These are phyloP conservation scores for Cebidichthys violaceus DNA, from an alignment of 2,113 vertebrate species.

Conservation along the genomic window DNA sequence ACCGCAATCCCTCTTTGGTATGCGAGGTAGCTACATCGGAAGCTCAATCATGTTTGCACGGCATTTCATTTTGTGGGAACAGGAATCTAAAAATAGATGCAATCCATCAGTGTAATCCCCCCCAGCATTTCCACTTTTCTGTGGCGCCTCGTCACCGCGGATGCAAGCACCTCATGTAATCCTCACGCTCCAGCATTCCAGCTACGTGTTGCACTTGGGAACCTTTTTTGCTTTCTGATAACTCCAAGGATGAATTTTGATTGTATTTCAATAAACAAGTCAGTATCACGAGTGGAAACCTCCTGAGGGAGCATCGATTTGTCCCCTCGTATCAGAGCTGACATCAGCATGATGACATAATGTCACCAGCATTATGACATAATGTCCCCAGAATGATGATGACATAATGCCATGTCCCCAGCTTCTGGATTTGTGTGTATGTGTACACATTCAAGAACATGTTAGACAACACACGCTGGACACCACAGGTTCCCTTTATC, in stretches of 20 bases:
- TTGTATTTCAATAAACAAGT: not conserved
- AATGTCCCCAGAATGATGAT: not conserved
- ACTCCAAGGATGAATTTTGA: not conserved
- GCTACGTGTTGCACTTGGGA: constrained; percentile 23
- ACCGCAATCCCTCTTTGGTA: constrained; percentile 53
- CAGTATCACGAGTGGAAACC: not conserved
- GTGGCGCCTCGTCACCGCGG: constrained; percentile 41
- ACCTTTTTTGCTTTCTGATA: constrained; percentile 5
- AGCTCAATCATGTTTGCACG: constrained; percentile 60
- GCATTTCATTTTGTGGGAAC: constrained; percentile 66
- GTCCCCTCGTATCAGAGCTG: not conserved
- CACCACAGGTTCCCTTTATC: not conserved
- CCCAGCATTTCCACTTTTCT: constrained; percentile 54
- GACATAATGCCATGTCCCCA: not conserved
- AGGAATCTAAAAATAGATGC: constrained; percentile 71
- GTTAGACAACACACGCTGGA: not conserved
- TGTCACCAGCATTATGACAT: not conserved
- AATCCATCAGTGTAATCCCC: constrained; percentile 72
- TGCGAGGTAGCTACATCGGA: constrained; percentile 51
- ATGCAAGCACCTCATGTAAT: constrained; percentile 51
- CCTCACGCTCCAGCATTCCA: constrained; percentile 11
- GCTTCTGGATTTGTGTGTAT: not conserved
- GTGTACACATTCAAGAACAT: not conserved
- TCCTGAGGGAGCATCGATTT: not conserved
- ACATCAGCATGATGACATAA: not conserved